Conservation (phyloP, 2,113 vertebrate genomes). For the cat (Felis catus) region DNA sequence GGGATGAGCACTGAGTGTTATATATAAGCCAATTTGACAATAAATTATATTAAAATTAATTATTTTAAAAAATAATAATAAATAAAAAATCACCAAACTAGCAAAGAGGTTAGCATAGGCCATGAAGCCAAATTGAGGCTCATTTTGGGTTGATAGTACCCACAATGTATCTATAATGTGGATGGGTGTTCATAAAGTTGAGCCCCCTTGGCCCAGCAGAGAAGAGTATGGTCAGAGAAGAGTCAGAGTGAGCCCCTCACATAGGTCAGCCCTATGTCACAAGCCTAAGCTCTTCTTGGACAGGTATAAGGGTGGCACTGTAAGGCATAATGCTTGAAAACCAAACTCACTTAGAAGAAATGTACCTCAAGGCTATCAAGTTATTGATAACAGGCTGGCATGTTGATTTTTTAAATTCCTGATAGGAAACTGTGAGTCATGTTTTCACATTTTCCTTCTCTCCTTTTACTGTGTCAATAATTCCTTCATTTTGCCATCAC, state of each 20-base stretch:
- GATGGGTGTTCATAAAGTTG: fast-evolving
- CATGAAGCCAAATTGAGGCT: background rate
- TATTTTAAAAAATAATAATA: no score
- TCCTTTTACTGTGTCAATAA: background rate
- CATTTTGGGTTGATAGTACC: background rate
- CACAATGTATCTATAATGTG: background rate
- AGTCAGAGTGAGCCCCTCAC: background rate
- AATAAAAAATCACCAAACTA: background rate
- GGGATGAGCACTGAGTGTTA: no score
- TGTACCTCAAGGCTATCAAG: background rate
- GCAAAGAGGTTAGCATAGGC: background rate
- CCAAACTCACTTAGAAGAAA: background rate
- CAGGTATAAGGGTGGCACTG: background rate
- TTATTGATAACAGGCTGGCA: background rate
- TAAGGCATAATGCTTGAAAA: background rate
- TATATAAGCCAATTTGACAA: no score
- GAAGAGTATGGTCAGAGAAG: background rate
- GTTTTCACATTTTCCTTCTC: background rate
- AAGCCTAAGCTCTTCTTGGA: background rate
- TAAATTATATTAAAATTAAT: no score
- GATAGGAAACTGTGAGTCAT: background rate
- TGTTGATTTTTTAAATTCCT: background rate
- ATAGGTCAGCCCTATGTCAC: background rate
- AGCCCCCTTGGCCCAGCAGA: background rate
- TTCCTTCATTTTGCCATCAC: background rate